phyloP scores from a whole-genome alignment of 1,140 invertebrate genomes.

The Babylonia areolata region DNA sequence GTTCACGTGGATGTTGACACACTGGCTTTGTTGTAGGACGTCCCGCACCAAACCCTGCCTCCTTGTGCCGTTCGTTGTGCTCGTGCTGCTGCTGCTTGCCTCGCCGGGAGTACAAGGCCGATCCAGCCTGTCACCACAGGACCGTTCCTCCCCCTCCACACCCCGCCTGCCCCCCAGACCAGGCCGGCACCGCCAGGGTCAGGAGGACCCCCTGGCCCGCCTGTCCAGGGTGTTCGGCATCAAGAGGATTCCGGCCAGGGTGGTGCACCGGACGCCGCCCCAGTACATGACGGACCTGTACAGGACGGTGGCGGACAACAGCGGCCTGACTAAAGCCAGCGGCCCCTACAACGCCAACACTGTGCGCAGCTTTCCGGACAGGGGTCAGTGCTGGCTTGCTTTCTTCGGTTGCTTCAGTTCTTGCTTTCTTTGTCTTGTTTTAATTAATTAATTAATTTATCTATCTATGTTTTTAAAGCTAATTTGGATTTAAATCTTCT shows the following conservation, averaged over 20 bases:
- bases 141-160: not conserved
- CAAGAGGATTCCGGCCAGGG: constrained; percentile 56
- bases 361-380: constrained; percentile 80
- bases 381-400: constrained; percentile 72
- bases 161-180: not conserved
- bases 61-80: not conserved
- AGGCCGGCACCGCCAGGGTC: not conserved
- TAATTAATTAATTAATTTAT: too few relatives aligned
- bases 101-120: not conserved
- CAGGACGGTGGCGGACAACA: constrained; percentile 78
- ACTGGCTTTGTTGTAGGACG: not conserved
- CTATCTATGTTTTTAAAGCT: too few relatives aligned
- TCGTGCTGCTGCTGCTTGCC: not conserved
- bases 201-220: constrained; percentile 64
- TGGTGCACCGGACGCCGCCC: constrained; percentile 75
- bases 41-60: not conserved
- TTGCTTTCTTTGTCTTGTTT: not conserved
- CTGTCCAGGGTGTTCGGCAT: constrained; percentile 75
- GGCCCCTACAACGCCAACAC: constrained; percentile 81
- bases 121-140: not conserved
- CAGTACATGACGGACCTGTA: constrained; percentile 82
- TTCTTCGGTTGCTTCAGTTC: not conserved
- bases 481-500: too few relatives aligned
- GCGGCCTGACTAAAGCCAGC: constrained; percentile 76
- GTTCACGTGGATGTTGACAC: not conserved